Percentiles rank a stretch among this genome's conserved stretches.
phyloP scores from a whole-genome alignment of 64 coral and sea anemone species.

The Platygyra sinensis region DNA sequence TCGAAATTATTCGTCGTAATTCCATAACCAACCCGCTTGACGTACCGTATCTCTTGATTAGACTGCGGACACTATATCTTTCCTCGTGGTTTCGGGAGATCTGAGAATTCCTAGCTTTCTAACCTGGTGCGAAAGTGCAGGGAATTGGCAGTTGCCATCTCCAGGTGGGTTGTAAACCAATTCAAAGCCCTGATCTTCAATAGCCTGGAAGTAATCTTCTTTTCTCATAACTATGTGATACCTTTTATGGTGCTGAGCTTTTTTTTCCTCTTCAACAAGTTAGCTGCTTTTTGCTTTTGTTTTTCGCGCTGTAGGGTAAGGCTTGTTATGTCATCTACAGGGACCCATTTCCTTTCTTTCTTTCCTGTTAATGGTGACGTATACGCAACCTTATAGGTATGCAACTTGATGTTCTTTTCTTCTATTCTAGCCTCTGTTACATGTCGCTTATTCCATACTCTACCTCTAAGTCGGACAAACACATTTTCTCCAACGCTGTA shows the following conservation, averaged over 20 bases:
- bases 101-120: constrained; percentile 22
- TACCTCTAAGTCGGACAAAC: background rate
- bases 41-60: too few species aligned
- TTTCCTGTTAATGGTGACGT: constrained; percentile 8
- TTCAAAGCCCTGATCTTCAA: constrained; percentile 34
- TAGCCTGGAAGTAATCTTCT: background rate
- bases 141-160: constrained; percentile 23
- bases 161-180: constrained; percentile 25
- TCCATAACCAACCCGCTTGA: too few species aligned
- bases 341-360: constrained; percentile 11
- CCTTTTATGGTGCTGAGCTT: background rate
- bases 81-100: constrained; percentile 7
- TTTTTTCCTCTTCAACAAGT: constrained; percentile 22
- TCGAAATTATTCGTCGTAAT: too few species aligned
- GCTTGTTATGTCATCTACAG: constrained; percentile 16
- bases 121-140: constrained; percentile 13
- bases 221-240: constrained; percentile 8
- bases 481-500: constrained; percentile 47
- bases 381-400: background rate
- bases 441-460: constrained; percentile 24
- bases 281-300: constrained; percentile 19
- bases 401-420: background rate
- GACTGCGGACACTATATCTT: background rate
- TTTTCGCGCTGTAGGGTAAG: constrained; percentile 4
- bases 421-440: constrained; percentile 4